These are phyloP conservation scores for Oxyteleia sp. DNA, from an alignment of 2,888 invertebrate species.

Conservation along the genomic window DNA sequence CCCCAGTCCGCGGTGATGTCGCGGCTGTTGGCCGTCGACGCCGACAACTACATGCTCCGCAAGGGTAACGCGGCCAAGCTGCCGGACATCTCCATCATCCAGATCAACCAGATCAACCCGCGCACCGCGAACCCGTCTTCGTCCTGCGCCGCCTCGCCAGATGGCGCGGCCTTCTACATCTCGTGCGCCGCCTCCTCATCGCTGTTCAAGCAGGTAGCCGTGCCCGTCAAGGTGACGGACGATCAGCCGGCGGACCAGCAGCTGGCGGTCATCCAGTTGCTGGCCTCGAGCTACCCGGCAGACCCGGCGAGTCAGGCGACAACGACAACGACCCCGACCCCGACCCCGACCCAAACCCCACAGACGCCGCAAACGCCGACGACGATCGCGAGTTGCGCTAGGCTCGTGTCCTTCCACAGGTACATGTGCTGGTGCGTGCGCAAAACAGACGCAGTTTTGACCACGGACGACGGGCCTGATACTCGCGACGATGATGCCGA, in stretches of 20 bases:
- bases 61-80: slow-evolving; percentile 62
- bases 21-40: no score
- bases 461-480: background rate
- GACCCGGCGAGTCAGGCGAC: slow-evolving; percentile 43
- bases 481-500: slow-evolving; percentile 26
- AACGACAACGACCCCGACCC: slow-evolving; percentile 26
- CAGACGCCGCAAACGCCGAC: no score
- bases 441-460: slow-evolving; percentile 8
- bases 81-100: slow-evolving; percentile 70
- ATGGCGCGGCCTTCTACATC: slow-evolving; percentile 62
- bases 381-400: slow-evolving; percentile 80
- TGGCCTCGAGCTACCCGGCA: slow-evolving; percentile 59
- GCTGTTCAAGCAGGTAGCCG: slow-evolving; percentile 50
- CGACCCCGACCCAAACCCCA: slow-evolving; percentile 43
- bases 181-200: slow-evolving; percentile 57
- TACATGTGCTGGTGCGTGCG: slow-evolving; percentile 84
- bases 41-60: no score
- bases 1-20: no score
- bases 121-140: slow-evolving; percentile 33
- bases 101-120: slow-evolving; percentile 47
- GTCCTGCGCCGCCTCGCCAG: slow-evolving; percentile 45
- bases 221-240: slow-evolving; percentile 50
- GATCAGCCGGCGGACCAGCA: slow-evolving; percentile 68
- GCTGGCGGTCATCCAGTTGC: slow-evolving; percentile 66
- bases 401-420: slow-evolving; percentile 85